Conservation (phyloP, 2,797 vertebrate species). For the Chaetophractus vellerosus region DNA sequence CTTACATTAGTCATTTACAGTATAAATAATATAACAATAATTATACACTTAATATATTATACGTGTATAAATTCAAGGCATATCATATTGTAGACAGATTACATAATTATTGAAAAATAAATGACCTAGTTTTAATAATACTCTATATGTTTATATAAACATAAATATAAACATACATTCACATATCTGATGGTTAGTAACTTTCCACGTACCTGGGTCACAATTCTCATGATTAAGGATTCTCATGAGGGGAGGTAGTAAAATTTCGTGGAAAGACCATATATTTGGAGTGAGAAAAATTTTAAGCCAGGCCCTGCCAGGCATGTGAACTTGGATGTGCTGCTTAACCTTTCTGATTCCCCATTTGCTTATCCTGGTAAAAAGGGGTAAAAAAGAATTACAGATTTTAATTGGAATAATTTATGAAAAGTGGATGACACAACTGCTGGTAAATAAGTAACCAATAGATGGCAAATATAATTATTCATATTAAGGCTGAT, state of each 20-base stretch:
- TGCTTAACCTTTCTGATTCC: neutral
- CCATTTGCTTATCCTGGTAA: neutral
- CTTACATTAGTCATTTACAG: neutral
- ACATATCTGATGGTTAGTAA: neutral
- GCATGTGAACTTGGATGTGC: neutral
- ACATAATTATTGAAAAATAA: constrained; percentile 10
- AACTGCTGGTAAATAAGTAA: neutral
- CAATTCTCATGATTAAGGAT: neutral
- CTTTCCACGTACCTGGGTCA: neutral
- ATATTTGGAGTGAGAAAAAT: neutral
- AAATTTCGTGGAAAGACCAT: neutral
- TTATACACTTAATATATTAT: neutral
- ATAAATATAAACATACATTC: neutral
- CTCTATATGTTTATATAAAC: neutral
- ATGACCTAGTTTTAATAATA: neutral
- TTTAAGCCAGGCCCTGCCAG: neutral
- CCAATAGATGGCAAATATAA: neutral
- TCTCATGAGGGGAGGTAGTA: neutral
- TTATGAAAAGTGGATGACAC: neutral
- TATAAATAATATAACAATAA: neutral
- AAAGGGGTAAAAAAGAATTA: neutral
- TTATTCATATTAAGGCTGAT: neutral
- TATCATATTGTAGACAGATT: neutral
- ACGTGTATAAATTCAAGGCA: neutral
- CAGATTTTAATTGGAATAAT: neutral